These are phyloP conservation scores for Phasianus colchicus DNA, from an alignment of 2,113 vertebrate species.

Conservation along the genomic window DNA sequence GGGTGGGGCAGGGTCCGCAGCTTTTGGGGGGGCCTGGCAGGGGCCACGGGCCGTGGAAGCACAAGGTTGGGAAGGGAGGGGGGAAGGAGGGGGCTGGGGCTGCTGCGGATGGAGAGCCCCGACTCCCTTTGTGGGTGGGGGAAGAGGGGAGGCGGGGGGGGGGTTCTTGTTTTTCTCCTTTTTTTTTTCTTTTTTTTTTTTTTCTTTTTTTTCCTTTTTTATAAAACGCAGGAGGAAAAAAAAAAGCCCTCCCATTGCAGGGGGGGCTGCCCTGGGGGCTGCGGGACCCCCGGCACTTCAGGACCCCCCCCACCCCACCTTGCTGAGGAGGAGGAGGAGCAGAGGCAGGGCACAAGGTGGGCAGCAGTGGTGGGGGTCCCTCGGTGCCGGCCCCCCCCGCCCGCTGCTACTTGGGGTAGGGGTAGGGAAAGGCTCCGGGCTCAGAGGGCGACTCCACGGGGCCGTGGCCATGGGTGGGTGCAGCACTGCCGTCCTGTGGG, in stretches of 20 bases:
- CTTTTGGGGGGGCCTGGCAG: background rate
- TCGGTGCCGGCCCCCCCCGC: background rate
- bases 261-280: background rate
- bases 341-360: no score
- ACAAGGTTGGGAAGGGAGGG: no score
- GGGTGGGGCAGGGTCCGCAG: background rate
- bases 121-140: no score
- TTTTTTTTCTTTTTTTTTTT: no score
- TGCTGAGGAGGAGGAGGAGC: no score
- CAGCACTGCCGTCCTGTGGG: slow-evolving; percentile 86
- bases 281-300: background rate
- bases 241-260: background rate
- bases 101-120: no score
- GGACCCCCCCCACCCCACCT: no score
- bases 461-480: slow-evolving; percentile 86
- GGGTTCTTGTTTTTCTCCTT: background rate
- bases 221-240: background rate
- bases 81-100: no score
- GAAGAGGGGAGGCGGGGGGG: no score
- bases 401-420: slow-evolving; percentile 87
- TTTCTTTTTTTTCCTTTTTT: background rate
- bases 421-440: slow-evolving; percentile 89
- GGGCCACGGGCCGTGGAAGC: background rate
- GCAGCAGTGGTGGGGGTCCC: background rate
- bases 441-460: slow-evolving; percentile 88